Evolutionary conservation across 2,888 invertebrate species (phyloP).

Genomic region (Hemistola chrysoprasaria): DNA sequence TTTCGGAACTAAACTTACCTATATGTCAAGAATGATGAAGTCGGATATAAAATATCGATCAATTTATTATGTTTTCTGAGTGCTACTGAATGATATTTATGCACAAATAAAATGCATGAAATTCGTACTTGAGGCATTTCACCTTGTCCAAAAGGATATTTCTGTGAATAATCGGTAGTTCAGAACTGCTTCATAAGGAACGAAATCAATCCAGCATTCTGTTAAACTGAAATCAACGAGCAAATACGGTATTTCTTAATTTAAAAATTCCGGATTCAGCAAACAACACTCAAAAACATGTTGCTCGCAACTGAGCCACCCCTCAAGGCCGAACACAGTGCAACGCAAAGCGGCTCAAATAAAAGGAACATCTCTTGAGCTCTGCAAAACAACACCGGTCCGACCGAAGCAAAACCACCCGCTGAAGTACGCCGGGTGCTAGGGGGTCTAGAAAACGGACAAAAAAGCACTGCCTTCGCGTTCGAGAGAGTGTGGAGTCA

Average conservation of each 20-base stretch:
- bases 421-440: constrained; percentile 72
- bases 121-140: too few relatives aligned
- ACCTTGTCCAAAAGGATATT: too few relatives aligned
- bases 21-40: too few relatives aligned
- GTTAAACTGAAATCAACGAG: constrained; percentile 39
- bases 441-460: constrained; percentile 59
- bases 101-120: too few relatives aligned
- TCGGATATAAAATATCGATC: too few relatives aligned
- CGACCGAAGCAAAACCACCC: constrained; percentile 81
- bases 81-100: too few relatives aligned
- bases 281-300: constrained; percentile 76
- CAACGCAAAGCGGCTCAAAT: constrained; percentile 78
- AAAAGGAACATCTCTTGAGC: constrained; percentile 80
- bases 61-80: too few relatives aligned
- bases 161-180: too few relatives aligned
- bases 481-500: constrained; percentile 82
- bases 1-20: too few relatives aligned
- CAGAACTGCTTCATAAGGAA: constrained; percentile 1
- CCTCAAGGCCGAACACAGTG: constrained; percentile 76
- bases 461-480: constrained; percentile 77
- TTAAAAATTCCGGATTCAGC: constrained; percentile 75
- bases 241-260: constrained; percentile 68
- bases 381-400: constrained; percentile 78
- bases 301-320: constrained; percentile 63
- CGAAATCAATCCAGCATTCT: not conserved